Conservation (phyloP, 2,888 invertebrate species). For the Neelides folsomi region DNA sequence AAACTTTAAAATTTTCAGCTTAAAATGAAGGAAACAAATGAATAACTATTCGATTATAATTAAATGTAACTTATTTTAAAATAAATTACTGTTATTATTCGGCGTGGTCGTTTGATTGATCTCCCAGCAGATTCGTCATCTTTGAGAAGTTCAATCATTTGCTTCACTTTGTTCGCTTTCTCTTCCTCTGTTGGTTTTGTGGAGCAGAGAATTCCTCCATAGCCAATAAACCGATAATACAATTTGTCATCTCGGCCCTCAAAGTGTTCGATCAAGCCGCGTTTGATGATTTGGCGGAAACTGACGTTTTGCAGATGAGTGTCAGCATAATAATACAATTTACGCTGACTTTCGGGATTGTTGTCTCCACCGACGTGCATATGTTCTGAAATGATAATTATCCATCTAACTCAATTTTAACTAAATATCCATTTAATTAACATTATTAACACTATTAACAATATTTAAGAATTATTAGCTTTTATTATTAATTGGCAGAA, state of each 20-base stretch:
- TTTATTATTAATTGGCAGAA: not conserved
- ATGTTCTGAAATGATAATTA: constrained; percentile 19
- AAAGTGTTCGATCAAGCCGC: constrained; percentile 28
- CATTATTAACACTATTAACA: not conserved
- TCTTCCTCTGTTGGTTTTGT: constrained; percentile 17
- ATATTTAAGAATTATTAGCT: not conserved
- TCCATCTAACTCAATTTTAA: no score
- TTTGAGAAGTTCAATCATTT: constrained; percentile 22
- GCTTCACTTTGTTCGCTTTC: constrained; percentile 13
- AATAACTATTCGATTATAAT: not conserved
- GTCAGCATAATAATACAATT: constrained; percentile 27
- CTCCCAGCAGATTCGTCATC: constrained; percentile 11
- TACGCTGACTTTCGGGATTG: constrained; percentile 20
- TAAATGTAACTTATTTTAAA: no score
- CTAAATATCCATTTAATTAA: not conserved
- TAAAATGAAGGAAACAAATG: no score
- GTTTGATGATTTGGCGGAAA: constrained; percentile 21
- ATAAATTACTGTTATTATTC: constrained; percentile 18
- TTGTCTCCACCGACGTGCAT: constrained; percentile 25
- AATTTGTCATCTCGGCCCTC: constrained; percentile 26
- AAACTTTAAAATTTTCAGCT: not conserved
- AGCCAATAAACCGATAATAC: constrained; percentile 22
- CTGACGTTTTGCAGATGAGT: constrained; percentile 20
- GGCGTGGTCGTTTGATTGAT: constrained; percentile 13
- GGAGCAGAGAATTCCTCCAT: constrained; percentile 24